Evolutionary conservation across 2,888 invertebrate genomes (phyloP), one percentile per base, ranked within the genome.

Genomic region (Tineola bisselliella): DNA sequence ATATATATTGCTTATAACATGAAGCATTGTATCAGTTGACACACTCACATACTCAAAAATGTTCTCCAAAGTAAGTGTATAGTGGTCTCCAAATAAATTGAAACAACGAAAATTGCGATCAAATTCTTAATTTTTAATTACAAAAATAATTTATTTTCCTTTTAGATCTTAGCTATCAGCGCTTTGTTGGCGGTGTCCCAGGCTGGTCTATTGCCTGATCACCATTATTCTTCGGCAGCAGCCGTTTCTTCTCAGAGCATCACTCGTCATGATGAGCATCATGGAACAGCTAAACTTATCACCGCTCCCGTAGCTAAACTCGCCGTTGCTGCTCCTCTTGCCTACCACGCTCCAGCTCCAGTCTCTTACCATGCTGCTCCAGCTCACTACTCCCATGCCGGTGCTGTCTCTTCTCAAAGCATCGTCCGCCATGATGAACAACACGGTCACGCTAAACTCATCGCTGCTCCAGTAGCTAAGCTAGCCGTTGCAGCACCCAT

Each of bases 61-160:
- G 83, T 80, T 77, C 76, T 74, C 74, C 63, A 80, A 81, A 80
- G 83, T 84, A 71, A 81, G 81, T 38, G 3, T 38, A n/a, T n/a
- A n/a, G n/a, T n/a, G n/a, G n/a, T n/a, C n/a, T n/a, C n/a, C n/a
- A n/a, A n/a, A n/a, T 38, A 10, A n/a, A 38, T 38, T 38, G 38
- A 38, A 38, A 31, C 10, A 38, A 25, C 25, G 25, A 25, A 25
- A 2, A 4, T 25, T 38, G n/a, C n/a, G n/a, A n/a, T n/a, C n/a
- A n/a, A n/a, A n/a, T n/a, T n/a, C n/a, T n/a, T n/a, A n/a, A 48
- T 48, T n/a, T 15, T 8, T 48, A 44, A n/a, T 48, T 17, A 15
- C 15, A 48, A 48, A 48, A 17, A 48, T 17, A 15, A 48, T n/a
- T n/a, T n/a, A 17, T 15, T 6, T 58, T 58, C 60, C 62, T 72